Base-by-base conservation (phyloP, 2,797 vertebrate genomes). In the Enteromius thamalakanensis region DNA sequence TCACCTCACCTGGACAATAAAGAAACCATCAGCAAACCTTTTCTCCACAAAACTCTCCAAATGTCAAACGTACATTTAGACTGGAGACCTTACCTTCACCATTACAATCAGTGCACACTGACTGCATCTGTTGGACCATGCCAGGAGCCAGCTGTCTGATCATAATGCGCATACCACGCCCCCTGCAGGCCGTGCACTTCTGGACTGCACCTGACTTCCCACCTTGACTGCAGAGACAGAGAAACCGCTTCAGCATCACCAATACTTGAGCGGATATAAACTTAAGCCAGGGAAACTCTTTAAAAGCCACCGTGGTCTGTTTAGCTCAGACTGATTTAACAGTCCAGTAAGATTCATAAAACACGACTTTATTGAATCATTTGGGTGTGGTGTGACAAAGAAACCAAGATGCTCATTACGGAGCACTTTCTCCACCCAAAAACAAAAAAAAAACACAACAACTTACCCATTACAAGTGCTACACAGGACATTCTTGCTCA, bases 51-150 rank as follows among this genome's bases (percentile, higher is more conserved):
- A 45, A 49, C 45, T 67, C 21, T 0, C 0, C 62, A 37, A 53
- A 6, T 14, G 60, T 68, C 71, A 68, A 19, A 40, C 45, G 12
- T 17, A 58, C 11, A 29, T 40, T 40, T 15, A 67, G 23, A 67
- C 1, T 15, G 1, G 3, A 70, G 42, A 29, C 11, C 91, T 89
- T 93, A 99, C 98, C 98, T 96, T 99, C 98, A 86, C 98, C 98
- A 0, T 96, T 98, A 90, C 98, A 99, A 82, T 98, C 97, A 0
- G 97, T 97, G 69, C 98, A 99, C 70, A 99, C 96, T 10, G 98
- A 99, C 92, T 99, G 97, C 98, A 99, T 99, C 95, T 99, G 98
- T 90, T 99, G 97, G 60, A 99, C 98, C 98, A 99, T 99, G 0
- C 98, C 98, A 0, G 98, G 97, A 40, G 96, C 98, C 93, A 99